phyloP scores from a whole-genome alignment of 2,113 vertebrate species.

The Tangachromis dhanisi region DNA sequence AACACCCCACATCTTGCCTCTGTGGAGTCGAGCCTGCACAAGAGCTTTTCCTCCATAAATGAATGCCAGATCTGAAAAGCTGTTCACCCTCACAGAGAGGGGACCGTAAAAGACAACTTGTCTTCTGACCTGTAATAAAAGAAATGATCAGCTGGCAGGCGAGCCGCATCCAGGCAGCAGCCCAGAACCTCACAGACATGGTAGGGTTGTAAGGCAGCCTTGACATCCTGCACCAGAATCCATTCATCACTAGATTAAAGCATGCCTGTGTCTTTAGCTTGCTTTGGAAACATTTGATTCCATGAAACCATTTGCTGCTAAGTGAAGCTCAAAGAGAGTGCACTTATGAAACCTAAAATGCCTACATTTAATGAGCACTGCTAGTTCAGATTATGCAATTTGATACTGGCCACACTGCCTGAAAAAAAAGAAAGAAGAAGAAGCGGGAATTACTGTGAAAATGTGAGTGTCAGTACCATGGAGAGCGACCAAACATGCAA shows the following conservation, averaged over 20 bases:
- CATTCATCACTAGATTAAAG: conserved; percentile 59
- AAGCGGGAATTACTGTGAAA: conserved; percentile 42
- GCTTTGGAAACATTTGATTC: conserved; percentile 49
- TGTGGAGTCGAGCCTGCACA: not conserved
- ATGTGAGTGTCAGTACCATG: conserved; percentile 72
- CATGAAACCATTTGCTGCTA: conserved; percentile 30
- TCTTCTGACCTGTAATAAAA: conserved; percentile 55
- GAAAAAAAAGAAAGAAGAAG: not conserved
- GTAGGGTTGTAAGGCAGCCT: conserved; percentile 12
- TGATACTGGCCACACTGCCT: conserved; percentile 14
- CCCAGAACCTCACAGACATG: conserved; percentile 38
- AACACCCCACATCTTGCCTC: not conserved
- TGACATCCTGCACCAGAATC: conserved; percentile 25
- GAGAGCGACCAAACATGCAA: conserved; percentile 67
- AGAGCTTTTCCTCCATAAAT: not conserved
- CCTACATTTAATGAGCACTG: conserved; percentile 32
- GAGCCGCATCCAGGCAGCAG: conserved; percentile 8
- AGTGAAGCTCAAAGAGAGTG: conserved; percentile 33
- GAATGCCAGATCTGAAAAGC: conserved; percentile 20
- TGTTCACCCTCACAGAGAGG: not conserved
- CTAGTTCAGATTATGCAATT: conserved; percentile 45
- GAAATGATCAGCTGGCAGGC: conserved; percentile 37
- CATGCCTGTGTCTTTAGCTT: conserved; percentile 14
- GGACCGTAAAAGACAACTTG: conserved; percentile 17
- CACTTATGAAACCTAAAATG: conserved; percentile 45